Conservation (phyloP, 2,113 vertebrate genomes). For the Alectura lathami region DNA sequence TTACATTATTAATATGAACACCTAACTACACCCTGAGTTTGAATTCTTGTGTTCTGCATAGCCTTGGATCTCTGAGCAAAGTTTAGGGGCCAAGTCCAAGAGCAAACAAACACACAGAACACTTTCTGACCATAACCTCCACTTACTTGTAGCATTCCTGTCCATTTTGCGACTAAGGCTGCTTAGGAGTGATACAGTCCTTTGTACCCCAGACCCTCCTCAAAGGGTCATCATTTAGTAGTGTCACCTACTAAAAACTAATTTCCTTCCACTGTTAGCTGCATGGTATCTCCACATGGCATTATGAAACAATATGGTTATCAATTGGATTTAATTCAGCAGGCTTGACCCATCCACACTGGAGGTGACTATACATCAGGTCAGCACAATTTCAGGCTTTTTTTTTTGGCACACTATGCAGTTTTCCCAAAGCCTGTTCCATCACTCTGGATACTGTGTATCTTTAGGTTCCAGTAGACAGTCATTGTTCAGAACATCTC, state of each 20-base stretch:
- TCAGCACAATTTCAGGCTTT: neutral
- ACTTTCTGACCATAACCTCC: neutral
- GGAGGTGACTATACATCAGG: neutral
- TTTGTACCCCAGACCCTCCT: neutral
- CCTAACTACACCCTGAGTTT: neutral
- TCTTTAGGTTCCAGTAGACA: neutral
- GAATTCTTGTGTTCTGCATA: neutral
- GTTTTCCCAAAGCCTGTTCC: neutral
- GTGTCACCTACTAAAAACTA: neutral
- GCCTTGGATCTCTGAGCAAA: neutral
- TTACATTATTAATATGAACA: neutral
- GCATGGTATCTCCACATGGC: neutral
- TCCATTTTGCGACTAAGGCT: neutral
- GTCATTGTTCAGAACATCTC: neutral
- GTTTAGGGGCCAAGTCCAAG: neutral
- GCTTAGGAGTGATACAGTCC: neutral
- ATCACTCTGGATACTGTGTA: neutral
- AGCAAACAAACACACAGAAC: accelerated
- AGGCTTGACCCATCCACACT: neutral
- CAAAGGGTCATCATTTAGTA: neutral
- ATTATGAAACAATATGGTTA: neutral
- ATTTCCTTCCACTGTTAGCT: neutral
- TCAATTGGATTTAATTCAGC: neutral
- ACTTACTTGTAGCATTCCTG: neutral
- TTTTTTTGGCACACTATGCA: neutral